Conservation (phyloP, 2,113 vertebrate species). For the Odobenus rosmarus region DNA sequence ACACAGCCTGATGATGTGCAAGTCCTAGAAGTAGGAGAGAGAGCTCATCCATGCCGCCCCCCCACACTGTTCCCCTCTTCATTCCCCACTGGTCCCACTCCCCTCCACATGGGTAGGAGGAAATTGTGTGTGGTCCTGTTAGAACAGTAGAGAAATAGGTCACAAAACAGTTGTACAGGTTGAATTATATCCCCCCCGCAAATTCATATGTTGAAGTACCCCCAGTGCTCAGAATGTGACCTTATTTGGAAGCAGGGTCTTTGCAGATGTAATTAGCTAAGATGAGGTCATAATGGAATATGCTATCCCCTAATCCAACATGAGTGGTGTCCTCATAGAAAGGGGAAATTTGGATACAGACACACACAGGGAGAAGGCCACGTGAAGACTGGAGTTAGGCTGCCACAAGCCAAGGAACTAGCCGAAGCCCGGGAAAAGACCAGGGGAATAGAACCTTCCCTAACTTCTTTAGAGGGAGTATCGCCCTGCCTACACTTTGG, state of each 20-base stretch:
- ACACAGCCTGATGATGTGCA: neutral
- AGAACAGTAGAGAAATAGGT: neutral
- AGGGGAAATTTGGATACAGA: neutral
- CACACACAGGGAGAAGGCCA: neutral
- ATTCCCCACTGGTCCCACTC: neutral
- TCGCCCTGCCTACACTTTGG: neutral
- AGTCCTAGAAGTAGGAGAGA: neutral
- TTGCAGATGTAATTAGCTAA: neutral
- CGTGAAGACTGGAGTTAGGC: neutral
- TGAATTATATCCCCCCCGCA: neutral
- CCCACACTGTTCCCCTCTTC: neutral
- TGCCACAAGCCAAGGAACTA: neutral
- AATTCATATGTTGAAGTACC: neutral
- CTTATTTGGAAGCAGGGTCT: neutral
- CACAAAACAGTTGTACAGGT: neutral
- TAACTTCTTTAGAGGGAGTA: neutral
- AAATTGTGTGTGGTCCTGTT: neutral
- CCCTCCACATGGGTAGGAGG: neutral
- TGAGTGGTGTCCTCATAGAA: neutral
- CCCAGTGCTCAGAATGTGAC: neutral
- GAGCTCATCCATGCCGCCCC: rapidly evolving
- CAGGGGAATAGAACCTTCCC: neutral
- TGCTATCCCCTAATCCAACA: too few species aligned
- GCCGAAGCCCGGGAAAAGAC: neutral
- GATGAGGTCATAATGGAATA: neutral